Conservation (phyloP, 2,888 invertebrate genomes). For the Aphodius sticticus region DNA sequence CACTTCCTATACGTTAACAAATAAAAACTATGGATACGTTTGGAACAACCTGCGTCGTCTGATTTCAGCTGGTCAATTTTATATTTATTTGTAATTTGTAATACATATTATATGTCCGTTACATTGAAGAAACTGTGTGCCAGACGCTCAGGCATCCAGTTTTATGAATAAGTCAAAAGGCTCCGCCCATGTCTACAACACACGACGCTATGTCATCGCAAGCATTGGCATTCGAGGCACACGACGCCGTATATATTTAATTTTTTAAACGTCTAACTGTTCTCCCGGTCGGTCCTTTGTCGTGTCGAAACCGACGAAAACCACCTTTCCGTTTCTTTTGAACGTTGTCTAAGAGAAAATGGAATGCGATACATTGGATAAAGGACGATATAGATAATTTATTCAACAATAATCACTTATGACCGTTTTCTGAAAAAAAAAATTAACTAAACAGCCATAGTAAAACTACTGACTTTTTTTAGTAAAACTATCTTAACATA, state of each 20-base stretch:
- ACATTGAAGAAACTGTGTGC: background rate
- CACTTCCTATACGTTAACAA: too few relatives aligned
- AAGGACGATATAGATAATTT: too few relatives aligned
- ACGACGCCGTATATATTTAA: background rate
- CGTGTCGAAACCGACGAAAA: background rate
- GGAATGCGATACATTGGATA: too few relatives aligned
- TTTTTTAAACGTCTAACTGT: slow-evolving; percentile 4
- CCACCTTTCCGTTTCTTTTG: background rate
- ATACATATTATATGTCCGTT: background rate
- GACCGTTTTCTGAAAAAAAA: too few relatives aligned
- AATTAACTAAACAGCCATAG: too few relatives aligned
- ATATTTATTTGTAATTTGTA: background rate
- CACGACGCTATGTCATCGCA: background rate
- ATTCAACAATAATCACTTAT: too few relatives aligned
- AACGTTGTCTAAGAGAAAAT: background rate
- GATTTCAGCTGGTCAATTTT: too few relatives aligned
- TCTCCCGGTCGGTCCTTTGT: background rate
- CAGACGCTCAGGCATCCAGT: slow-evolving; percentile 4
- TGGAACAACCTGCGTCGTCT: too few relatives aligned
- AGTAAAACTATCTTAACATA: too few relatives aligned
- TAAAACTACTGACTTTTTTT: too few relatives aligned
- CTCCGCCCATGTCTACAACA: background rate
- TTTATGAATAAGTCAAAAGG: background rate
- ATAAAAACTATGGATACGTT: too few relatives aligned
- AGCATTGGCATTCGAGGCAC: background rate